Conservation (phyloP, 2,888 invertebrate species). For the Cephalotes varians region DNA sequence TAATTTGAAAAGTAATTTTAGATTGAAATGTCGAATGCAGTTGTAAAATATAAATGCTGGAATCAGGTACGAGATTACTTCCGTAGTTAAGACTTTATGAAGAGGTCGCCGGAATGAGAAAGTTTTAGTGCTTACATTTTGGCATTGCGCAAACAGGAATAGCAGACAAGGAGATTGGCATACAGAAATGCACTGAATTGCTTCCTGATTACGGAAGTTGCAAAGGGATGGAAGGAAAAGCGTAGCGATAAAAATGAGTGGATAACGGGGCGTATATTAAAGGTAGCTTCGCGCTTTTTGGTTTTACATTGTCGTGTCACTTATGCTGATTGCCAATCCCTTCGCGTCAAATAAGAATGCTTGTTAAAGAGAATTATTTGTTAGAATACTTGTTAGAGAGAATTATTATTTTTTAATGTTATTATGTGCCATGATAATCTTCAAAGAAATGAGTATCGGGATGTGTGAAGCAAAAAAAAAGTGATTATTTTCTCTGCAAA, state of each 20-base stretch:
- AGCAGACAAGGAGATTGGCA: constrained; percentile 38
- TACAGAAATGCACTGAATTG: constrained; percentile 41
- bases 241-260: constrained; percentile 28
- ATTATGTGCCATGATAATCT: background rate
- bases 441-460: background rate
- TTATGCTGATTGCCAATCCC: constrained; percentile 10
- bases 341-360: background rate
- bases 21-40: constrained; percentile 29
- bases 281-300: constrained; percentile 3
- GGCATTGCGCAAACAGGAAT: constrained; percentile 32
- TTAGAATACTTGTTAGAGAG: too few relatives aligned
- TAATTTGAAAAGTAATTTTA: constrained; percentile 34
- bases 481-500: background rate
- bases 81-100: constrained; percentile 44
- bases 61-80: constrained; percentile 40
- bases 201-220: constrained; percentile 25
- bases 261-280: constrained; percentile 6
- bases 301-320: background rate
- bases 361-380: background rate
- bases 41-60: constrained; percentile 35
- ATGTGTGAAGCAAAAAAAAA: background rate
- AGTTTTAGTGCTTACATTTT: constrained; percentile 47
- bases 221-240: constrained; percentile 15
- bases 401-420: too few relatives aligned
- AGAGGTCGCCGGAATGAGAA: constrained; percentile 36